These are phyloP conservation scores for Melanotaenia duboulayi DNA, from an alignment of 2,113 vertebrate genomes.

Conservation along the genomic window DNA sequence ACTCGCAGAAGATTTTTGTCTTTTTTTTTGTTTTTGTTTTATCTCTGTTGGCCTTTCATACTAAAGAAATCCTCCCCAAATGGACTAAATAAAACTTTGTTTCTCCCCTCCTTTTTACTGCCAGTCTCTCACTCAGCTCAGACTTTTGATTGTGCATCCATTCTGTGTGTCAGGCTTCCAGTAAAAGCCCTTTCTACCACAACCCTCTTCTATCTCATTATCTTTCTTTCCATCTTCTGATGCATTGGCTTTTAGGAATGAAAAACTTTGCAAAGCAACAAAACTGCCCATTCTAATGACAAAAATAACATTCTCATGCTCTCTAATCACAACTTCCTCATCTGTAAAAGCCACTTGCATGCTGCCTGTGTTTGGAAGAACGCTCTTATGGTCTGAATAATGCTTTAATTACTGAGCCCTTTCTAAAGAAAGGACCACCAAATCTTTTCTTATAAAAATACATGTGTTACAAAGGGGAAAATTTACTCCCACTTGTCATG, in stretches of 20 bases:
- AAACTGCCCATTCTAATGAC: conserved; percentile 58
- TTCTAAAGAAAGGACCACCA: conserved; percentile 49
- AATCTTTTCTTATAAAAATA: conserved; percentile 43
- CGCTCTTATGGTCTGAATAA: conserved; percentile 62
- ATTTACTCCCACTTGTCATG: conserved; percentile 42
- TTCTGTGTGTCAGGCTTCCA: conserved; percentile 47
- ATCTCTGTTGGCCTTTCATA: conserved; percentile 8
- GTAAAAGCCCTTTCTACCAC: conserved; percentile 60
- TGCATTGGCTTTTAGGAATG: conserved; percentile 68
- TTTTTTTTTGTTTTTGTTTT: conserved; percentile 34
- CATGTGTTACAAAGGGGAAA: conserved; percentile 19
- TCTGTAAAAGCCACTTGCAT: conserved; percentile 52
- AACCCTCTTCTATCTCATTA: conserved; percentile 51
- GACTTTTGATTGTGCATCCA: conserved; percentile 52
- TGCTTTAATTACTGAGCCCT: conserved; percentile 60
- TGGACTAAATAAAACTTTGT: conserved; percentile 42
- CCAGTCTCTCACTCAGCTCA: conserved; percentile 33
- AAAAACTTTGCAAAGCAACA: conserved; percentile 55
- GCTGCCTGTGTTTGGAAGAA: conserved; percentile 50
- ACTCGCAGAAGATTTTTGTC: conserved; percentile 55
- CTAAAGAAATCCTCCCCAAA: conserved; percentile 66
- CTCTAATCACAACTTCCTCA: conserved; percentile 56
- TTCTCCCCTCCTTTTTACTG: conserved; percentile 27
- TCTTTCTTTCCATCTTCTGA: conserved; percentile 58
- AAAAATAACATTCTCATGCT: conserved; percentile 56